Base-by-base conservation (phyloP, 2,888 invertebrate genomes). In the Andrena bicolor region DNA sequence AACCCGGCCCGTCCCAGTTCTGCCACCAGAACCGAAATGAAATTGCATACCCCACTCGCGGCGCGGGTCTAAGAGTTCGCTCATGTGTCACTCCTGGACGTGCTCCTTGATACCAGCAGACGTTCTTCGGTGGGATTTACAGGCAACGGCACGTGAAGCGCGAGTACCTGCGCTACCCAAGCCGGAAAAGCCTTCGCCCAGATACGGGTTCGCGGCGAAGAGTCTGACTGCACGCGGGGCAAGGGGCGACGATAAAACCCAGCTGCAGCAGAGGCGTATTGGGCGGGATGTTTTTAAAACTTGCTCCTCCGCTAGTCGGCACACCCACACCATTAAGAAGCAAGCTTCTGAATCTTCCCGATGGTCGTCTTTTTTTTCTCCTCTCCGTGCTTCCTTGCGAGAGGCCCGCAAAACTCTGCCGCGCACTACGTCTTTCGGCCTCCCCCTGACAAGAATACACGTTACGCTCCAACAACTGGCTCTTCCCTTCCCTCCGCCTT, bases 391-490 rank as follows among this genome's bases (percentile, higher is more conserved):
- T 81, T 56, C 70, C 70, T 56, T 53, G 66, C 58, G 72, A 70
- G 69, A 63, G 77, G 76, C 69, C 75, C 66, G 64, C 82, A 73
- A 35, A 82, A 85, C 80, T 85, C 85, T 79, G 66, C 83, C 65
- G 79, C 76, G 81, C 78, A 76, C 84, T 85, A 84, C 83, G 84
- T 89, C 88, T 88, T 84, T 84, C 82, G 84, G 80, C 75, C 80
- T 86, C 84, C 68, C 81, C 85, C 89, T 86, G 87, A 88, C 89
- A 83, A 90, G 90, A 90, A 90, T 91, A 91, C 90, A 89, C 88
- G 88, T 92, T 90, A 91, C 91, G 90, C 92, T 90, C 85, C 89
- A 91, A 89, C 90, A 88, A 90, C 87, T 89, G 85, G 77, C 82
- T 77, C 64, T 76, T 63, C 49, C 72, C 73, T 49, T 76, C 56